Conservation (phyloP, 1,140 invertebrate species). For the Drosophila mayri region DNA sequence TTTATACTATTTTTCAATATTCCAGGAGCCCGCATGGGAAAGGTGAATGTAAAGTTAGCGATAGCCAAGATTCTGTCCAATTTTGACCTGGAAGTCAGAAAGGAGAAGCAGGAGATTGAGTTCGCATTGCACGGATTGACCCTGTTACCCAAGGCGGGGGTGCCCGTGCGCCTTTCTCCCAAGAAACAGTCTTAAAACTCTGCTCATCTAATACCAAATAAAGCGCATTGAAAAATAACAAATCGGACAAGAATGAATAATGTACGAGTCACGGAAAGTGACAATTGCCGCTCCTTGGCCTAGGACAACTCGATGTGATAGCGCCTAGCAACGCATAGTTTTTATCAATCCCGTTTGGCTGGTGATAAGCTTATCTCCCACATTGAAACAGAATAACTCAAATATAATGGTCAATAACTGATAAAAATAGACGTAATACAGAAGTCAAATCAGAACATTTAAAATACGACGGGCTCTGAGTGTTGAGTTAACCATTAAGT, state of each 20-base stretch:
- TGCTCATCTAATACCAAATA: background rate
- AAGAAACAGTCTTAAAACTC: slow-evolving; percentile 22
- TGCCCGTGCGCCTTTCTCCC: slow-evolving; percentile 44
- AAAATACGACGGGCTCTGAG: background rate
- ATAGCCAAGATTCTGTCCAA: slow-evolving; percentile 69
- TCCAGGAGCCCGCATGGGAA: slow-evolving; percentile 73
- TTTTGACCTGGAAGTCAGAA: slow-evolving; percentile 50
- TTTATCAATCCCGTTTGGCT: background rate
- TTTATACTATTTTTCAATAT: background rate
- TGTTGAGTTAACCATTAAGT: background rate
- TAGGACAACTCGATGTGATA: background rate
- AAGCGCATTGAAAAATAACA: slow-evolving; percentile 3
- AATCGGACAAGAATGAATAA: background rate
- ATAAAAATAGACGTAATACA: background rate
- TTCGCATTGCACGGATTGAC: slow-evolving; percentile 48
- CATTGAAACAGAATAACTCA: background rate
- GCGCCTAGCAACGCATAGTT: background rate
- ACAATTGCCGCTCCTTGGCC: background rate
- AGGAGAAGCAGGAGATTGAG: slow-evolving; percentile 51
- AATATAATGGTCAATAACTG: background rate
- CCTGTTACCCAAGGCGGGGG: slow-evolving; percentile 46
- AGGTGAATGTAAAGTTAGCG: slow-evolving; percentile 68
- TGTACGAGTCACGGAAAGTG: background rate
- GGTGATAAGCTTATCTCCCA: background rate
- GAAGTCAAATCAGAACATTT: background rate